Conservation (phyloP, 1,140 invertebrate genomes). For the Bradynema listronoti region DNA sequence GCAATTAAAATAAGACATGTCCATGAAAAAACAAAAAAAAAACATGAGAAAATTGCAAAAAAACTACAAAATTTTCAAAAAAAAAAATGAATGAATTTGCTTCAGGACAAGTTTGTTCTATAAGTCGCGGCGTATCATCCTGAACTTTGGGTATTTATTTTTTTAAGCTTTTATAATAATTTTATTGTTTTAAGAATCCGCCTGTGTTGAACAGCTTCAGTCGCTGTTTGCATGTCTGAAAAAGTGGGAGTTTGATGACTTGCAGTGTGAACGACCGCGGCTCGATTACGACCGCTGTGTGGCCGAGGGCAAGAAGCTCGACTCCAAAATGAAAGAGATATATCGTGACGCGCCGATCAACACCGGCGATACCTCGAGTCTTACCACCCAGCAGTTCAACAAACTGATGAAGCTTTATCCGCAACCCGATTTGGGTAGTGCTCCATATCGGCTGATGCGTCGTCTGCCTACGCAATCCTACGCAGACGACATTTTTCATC, state of each 20-base stretch:
- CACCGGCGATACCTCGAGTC: not conserved
- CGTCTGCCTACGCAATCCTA: constrained; percentile 34
- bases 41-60: not conserved
- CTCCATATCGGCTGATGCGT: constrained; percentile 33
- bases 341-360: not conserved
- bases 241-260: constrained; percentile 55
- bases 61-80: not conserved
- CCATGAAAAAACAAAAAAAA: not conserved
- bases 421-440: constrained; percentile 39
- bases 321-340: not conserved
- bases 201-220: constrained; percentile 40
- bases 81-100: not conserved
- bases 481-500: constrained; percentile 37
- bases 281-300: not conserved
- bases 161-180: no score
- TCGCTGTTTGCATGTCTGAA: constrained; percentile 46
- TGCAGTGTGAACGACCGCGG: constrained; percentile 29
- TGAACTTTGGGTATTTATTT: not conserved
- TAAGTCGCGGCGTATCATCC: not conserved
- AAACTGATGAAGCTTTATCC: constrained; percentile 40
- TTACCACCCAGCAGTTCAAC: constrained; percentile 37
- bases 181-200: not conserved
- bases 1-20: no score
- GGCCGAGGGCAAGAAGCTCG: not conserved
- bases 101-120: not conserved